Evolutionary conservation across 2,797 vertebrate genomes (phyloP).

Genomic region (Lepus oiostolus): DNA sequence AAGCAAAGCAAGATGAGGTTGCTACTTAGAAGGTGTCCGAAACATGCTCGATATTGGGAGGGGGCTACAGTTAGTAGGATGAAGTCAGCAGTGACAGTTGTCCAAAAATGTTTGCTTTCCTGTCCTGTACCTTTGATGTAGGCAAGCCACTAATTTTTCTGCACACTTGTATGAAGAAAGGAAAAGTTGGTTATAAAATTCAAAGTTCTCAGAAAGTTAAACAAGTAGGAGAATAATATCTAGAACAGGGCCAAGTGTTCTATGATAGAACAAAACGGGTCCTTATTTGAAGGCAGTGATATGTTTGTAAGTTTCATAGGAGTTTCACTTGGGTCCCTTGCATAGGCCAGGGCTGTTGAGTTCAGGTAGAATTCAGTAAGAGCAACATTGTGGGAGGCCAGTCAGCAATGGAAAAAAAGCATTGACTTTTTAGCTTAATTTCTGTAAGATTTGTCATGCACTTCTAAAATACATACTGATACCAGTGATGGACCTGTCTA

Average conservation of each 20-base stretch:
- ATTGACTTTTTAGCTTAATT: constrained; percentile 55
- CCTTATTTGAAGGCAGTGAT: background rate
- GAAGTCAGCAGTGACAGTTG: background rate
- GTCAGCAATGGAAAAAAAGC: constrained; percentile 9
- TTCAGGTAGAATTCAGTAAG: constrained; percentile 7
- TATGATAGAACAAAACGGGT: background rate
- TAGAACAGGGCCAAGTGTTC: background rate
- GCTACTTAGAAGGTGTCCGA: background rate
- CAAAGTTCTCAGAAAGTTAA: constrained; percentile 42
- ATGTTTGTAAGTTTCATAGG: constrained; percentile 1
- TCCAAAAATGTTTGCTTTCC: background rate
- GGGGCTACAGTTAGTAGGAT: background rate
- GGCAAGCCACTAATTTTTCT: background rate
- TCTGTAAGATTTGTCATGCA: background rate
- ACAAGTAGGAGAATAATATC: background rate
- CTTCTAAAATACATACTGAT: constrained; percentile 1
- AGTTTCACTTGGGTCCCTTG: background rate
- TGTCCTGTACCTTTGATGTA: background rate
- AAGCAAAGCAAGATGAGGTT: constrained; percentile 32
- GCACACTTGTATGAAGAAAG: background rate
- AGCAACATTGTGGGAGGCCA: background rate
- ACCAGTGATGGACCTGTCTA: constrained; percentile 60
- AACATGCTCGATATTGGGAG: background rate
- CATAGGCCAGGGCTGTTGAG: background rate
- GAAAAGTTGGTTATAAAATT: constrained; percentile 13